Evolutionary conservation across 1,140 invertebrate genomes (phyloP).

Genomic region (Drosophila orena): DNA sequence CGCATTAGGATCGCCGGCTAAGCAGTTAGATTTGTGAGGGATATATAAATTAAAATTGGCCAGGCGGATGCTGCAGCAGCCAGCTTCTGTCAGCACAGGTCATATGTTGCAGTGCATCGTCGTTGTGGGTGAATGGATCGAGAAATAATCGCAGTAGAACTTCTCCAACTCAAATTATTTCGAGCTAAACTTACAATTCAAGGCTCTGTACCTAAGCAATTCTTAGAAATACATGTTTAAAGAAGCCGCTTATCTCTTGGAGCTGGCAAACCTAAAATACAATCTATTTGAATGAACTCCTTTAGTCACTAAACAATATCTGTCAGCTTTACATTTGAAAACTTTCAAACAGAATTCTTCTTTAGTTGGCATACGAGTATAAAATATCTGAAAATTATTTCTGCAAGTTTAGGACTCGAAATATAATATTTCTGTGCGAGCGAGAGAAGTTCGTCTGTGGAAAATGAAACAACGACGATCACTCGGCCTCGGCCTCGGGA

Average conservation of each 20-base stretch:
- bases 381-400: constrained; percentile 1
- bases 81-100: constrained; percentile 38
- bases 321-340: background rate
- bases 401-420: background rate
- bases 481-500: constrained; percentile 79
- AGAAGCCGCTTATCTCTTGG: too few relatives aligned
- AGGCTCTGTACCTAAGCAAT: background rate
- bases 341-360: too few relatives aligned
- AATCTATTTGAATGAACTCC: too few relatives aligned
- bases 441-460: constrained; percentile 8
- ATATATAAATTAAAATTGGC: constrained; percentile 14
- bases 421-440: background rate
- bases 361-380: background rate
- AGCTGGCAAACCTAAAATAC: too few relatives aligned
- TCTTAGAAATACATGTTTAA: too few relatives aligned
- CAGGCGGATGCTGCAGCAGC: constrained; percentile 23
- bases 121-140: constrained; percentile 9
- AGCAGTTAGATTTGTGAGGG: constrained; percentile 2
- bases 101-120: constrained; percentile 7
- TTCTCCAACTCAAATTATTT: constrained; percentile 3
- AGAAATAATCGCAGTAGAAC: background rate
- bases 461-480: constrained; percentile 14
- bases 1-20: constrained; percentile 37
- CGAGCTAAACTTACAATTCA: background rate
- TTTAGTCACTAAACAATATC: background rate